Evolutionary conservation across 2,797 vertebrate species (phyloP), one percentile per base, ranked within the genome.

Genomic region (Todus mexicanus): DNA sequence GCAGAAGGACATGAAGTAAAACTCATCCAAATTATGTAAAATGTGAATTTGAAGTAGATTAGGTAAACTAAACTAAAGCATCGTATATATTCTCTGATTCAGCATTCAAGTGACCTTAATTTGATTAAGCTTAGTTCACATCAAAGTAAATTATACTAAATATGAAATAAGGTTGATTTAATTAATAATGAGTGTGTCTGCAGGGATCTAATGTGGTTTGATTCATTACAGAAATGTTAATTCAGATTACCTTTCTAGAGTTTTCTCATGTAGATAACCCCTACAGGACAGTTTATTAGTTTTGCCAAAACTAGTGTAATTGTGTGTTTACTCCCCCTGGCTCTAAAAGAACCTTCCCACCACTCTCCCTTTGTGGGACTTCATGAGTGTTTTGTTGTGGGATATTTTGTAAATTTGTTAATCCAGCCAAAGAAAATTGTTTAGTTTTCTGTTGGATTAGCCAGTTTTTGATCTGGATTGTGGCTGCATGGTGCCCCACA

Each of bases 181-280:
- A 96, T 96, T 96, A 96, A 96, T 96, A 93, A 85, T 60, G 82
- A 93, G 70, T 75, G 54, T 77, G 87, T 96, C 95, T 95, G 85
- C 70, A 75, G 95, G 92, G 96, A 96, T 94, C 73, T 94, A 56
- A 89, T 72, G 66, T 73, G 76, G 63, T 94, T 94, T 92, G 73
- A 93, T 93, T 96, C 73, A 90, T 95, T 92, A 90, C 57, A 42
- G 82, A 87, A 85, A 85, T 77, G 79, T 72, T 94, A 92, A 70
- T 92, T 95, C 92, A 95, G 87, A 94, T 96, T 93, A 75, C 66
- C 26, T 75, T 89, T 84, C 59, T 38, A 25, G 40, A 92, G 59
- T 89, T 87, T 87, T 61, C 57, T 80, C 33, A 12, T 80, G 68
- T 47, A 91, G 40, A 51, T 85, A 70, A 77, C 74, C 73, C 38